Evolutionary conservation across 2,888 invertebrate species (phyloP).

Genomic region (Orthosia gothica): DNA sequence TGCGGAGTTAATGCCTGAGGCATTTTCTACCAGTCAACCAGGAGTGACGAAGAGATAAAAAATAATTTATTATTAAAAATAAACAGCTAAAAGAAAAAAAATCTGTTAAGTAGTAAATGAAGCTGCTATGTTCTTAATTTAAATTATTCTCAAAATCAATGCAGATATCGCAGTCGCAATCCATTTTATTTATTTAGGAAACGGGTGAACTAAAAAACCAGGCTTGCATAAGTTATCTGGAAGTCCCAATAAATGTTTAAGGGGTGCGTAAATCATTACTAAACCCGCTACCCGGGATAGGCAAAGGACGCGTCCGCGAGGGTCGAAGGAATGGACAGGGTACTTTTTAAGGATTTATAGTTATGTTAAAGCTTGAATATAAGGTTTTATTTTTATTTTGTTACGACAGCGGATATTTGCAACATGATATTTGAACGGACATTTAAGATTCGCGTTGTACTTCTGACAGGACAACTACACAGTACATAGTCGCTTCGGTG

Average conservation of each 20-base stretch:
- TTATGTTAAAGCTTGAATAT: neutral
- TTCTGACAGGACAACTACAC: neutral
- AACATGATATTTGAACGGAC: neutral
- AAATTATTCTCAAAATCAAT: constrained; percentile 50
- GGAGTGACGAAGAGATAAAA: no score
- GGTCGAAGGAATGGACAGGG: constrained; percentile 58
- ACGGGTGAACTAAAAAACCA: constrained; percentile 63
- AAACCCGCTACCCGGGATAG: constrained; percentile 70
- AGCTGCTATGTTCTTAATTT: neutral
- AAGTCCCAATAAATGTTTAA: constrained; percentile 85
- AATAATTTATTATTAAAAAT: no score
- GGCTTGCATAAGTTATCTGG: constrained; percentile 69
- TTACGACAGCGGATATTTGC: neutral
- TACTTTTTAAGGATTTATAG: constrained; percentile 26
- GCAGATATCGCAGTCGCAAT: constrained; percentile 35
- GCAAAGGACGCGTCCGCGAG: constrained; percentile 58
- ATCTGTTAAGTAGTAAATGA: no score
- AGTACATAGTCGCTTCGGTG: neutral
- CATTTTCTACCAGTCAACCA: no score
- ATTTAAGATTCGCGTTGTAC: neutral
- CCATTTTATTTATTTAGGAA: constrained; percentile 64
- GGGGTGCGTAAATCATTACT: constrained; percentile 87
- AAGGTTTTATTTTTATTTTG: constrained; percentile 4
- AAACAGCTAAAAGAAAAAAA: no score
- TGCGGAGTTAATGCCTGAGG: no score